phyloP scores from a whole-genome alignment of 2,113 vertebrate genomes.

The Corydoras maculifer region DNA sequence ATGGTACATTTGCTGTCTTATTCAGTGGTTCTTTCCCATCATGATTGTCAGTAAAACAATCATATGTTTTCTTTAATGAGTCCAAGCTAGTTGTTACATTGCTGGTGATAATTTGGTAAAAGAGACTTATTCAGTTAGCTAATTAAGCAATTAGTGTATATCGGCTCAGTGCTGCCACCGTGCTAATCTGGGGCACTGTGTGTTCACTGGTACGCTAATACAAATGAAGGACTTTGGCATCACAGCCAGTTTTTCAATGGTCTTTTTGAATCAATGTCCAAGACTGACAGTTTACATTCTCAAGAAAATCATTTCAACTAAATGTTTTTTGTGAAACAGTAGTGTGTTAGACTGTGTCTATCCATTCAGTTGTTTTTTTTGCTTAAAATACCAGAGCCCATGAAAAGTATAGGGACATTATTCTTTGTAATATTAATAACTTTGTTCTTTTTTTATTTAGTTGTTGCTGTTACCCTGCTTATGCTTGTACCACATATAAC shows the following conservation, averaged over 20 bases:
- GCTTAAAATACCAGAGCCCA: too few relatives aligned
- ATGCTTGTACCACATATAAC: too few relatives aligned
- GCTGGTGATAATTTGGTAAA: slow-evolving; percentile 68
- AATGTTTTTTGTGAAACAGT: too few relatives aligned
- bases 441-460: too few relatives aligned
- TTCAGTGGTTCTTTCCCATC: slow-evolving; percentile 59
- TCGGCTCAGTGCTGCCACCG: slow-evolving; percentile 65
- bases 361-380: too few relatives aligned
- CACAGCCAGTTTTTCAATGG: slow-evolving; percentile 43
- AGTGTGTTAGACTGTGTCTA: too few relatives aligned
- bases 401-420: too few relatives aligned
- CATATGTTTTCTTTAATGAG: slow-evolving; percentile 48
- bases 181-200: slow-evolving; percentile 64
- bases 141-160: slow-evolving; percentile 76
- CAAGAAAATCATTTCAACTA: too few relatives aligned
- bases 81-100: slow-evolving; percentile 61
- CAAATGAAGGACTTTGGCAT: slow-evolving; percentile 29
- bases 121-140: slow-evolving; percentile 73
- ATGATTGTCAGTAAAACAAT: slow-evolving; percentile 66
- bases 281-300: too few relatives aligned
- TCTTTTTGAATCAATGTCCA: slow-evolving; percentile 36
- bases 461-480: too few relatives aligned
- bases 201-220: slow-evolving; percentile 60
- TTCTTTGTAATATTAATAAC: too few relatives aligned
- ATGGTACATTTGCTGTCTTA: slow-evolving; percentile 48